A percentile compares a stretch with the other conserved stretches of the same genome.
Evolutionary conservation across 2,888 invertebrate species (phyloP).

Genomic region (Empis stercorea): DNA sequence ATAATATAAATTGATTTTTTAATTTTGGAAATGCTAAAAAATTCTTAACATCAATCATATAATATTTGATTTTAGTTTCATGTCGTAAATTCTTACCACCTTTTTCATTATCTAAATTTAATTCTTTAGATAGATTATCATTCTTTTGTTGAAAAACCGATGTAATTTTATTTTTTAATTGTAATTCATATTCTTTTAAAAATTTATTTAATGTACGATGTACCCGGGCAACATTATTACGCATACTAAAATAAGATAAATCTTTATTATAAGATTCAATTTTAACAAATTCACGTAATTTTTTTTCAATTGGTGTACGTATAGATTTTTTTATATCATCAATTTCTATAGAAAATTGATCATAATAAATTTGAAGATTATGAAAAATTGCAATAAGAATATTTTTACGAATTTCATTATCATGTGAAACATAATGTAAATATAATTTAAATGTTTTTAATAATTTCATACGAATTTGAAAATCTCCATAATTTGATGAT

Average conservation of each 20-base stretch:
- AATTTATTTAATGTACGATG: constrained; percentile 79
- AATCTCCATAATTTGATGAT: constrained; percentile 73
- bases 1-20: neutral
- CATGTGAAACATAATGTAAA: constrained; percentile 42
- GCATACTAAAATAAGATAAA: constrained; percentile 86
- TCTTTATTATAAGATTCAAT: constrained; percentile 92
- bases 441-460: constrained; percentile 74
- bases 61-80: constrained; percentile 25
- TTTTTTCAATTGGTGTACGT: constrained; percentile 76
- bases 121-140: constrained; percentile 25
- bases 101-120: constrained; percentile 25
- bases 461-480: constrained; percentile 60
- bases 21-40: constrained; percentile 24
- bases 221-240: constrained; percentile 75
- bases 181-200: constrained; percentile 69
- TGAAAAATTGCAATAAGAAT: constrained; percentile 53
- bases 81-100: constrained; percentile 28
- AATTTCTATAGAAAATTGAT: constrained; percentile 60
- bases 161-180: constrained; percentile 31
- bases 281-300: constrained; percentile 84
- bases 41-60: constrained; percentile 26
- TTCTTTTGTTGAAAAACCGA: constrained; percentile 34
- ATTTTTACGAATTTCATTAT: constrained; percentile 23
- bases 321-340: constrained; percentile 49
- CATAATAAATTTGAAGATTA: constrained; percentile 74